Base-by-base conservation (phyloP, 2,113 vertebrate genomes). In the Tachysurus fulvidraco region DNA sequence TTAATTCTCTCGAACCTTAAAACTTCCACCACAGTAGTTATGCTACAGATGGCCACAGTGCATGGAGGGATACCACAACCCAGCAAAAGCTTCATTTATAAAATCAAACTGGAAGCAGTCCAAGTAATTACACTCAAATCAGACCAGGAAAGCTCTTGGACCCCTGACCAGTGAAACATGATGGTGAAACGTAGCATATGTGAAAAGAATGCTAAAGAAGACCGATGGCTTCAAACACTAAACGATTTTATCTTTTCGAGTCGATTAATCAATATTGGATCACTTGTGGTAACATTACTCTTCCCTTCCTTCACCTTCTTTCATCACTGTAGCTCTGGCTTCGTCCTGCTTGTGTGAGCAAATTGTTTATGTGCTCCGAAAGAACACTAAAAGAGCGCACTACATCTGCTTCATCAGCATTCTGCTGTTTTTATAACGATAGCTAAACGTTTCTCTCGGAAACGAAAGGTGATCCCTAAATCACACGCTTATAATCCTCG, bases 331-430 rank as follows among this genome's bases (percentile, higher is more conserved):
- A n/a, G 5, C 52, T 28, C 25, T 73, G 36, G 28, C 65, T 74
- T 84, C 44, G 64, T 81, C 81, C 59, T 14, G 84, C 46, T n/a
- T 64, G n/a, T 65, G 78, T 74, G 82, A 77, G 52, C 10, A 81
- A 8, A 80, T 44, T 71, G 55, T 78, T 41, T 21, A 21, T 14
- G 55, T 46, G 77, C 59, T 81, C 44, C 67, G 77, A 86, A 86
- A 74, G 83, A 74, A 87, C 81, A 79, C 79, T 84, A 82, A 84
- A 85, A 85, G 80, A 87, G 44, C 74, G 80, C 83, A 81, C 73
- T 81, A 85, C 80, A 83, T 87, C 86, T 86, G 3, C 30, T 81
- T 12, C 2, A 5, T 52, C 77, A 74, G 71, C 64, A 60, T 83
- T 83, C 41, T 16, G 9, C 59, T 67, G 78, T 28, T 71, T 78